These are phyloP conservation scores for Actinemys pallida DNA, from an alignment of 2,113 vertebrate genomes.

Conservation along the genomic window DNA sequence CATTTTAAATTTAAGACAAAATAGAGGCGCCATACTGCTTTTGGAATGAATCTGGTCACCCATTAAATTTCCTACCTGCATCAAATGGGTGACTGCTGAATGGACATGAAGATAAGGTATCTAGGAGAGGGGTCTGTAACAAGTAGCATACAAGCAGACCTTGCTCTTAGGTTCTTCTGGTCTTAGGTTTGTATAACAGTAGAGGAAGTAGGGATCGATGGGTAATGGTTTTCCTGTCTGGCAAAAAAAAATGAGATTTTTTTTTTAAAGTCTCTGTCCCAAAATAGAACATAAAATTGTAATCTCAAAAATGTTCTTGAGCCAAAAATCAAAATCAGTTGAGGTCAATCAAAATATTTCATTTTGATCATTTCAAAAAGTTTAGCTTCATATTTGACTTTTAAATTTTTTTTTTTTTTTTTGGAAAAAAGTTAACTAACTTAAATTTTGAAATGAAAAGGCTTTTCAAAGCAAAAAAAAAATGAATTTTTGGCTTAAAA, in stretches of 20 bases:
- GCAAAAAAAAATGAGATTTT: not conserved
- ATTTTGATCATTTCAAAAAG: not conserved
- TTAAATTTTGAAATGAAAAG: not conserved
- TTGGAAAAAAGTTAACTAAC: not conserved
- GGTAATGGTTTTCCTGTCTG: not conserved
- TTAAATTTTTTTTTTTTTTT: not conserved
- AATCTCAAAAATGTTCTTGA: not conserved
- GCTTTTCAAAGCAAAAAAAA: constrained; percentile 4
- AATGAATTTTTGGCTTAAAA: not conserved
- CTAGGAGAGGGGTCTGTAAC: not conserved
- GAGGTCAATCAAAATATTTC: not conserved
- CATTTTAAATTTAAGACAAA: not conserved
- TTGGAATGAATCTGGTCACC: not conserved
- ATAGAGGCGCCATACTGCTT: not conserved
- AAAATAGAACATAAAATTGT: not conserved
- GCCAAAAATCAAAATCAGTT: not conserved
- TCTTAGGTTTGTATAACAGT: not conserved
- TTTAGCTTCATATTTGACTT: not conserved
- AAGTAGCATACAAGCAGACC: not conserved
- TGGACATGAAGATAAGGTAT: not conserved
- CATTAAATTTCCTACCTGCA: fast-evolving
- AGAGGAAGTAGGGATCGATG: not conserved
- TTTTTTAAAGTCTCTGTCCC: not conserved
- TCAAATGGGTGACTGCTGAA: not conserved
- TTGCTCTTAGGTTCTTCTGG: not conserved